Evolutionary conservation across 2,113 vertebrate genomes (phyloP), one percentile per base, ranked within the genome.

Genomic region (Athene noctua): DNA sequence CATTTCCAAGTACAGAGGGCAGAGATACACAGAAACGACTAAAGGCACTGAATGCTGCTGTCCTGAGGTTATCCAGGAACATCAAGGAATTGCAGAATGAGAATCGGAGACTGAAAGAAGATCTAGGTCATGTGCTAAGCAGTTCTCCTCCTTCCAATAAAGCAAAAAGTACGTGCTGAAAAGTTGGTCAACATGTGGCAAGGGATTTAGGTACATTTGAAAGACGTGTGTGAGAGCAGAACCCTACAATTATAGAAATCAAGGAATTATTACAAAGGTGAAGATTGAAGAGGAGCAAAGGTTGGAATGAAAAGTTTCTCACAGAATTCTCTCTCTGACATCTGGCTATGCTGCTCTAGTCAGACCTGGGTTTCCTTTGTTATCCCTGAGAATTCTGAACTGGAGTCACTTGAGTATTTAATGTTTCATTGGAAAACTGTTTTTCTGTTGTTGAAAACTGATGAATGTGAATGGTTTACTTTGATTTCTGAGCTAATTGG

Each of bases 31-130:
- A 98, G 25, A 98, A 97, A 44, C 98, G 98, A 82, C 98, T 99
- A 36, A 99, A 98, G 84, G 96, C 97, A 26, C 93, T 99, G 73
- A 98, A 97, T 93, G 97, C 98, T 22, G 97, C 98, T 14, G 96
- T 99, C 66, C 96, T 98, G 78, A 98, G 97, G 81, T 82, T 99
- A 91, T 98, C 99, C 22, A 98, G 98, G 88, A 98, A 97, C 15
- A 84, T 99, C 80, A 98, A 98, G 91, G 98, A 99, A 42, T 80
- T 99, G 61, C 98, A 99, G 4, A 97, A 98, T 81, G 99, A 99
- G 95, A 99, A 99, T 86, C 84, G 54, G 18, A 96, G 92, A 29
- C 97, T 99, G 46, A 98, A 98, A 93, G 98, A 98, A 66, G 99
- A 99, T 79, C 96, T 99, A 59, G 97, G 97, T 70, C 97, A 92